Evolutionary conservation across 2,113 vertebrate genomes (phyloP).

Genomic region (Bubo blakistoni): DNA sequence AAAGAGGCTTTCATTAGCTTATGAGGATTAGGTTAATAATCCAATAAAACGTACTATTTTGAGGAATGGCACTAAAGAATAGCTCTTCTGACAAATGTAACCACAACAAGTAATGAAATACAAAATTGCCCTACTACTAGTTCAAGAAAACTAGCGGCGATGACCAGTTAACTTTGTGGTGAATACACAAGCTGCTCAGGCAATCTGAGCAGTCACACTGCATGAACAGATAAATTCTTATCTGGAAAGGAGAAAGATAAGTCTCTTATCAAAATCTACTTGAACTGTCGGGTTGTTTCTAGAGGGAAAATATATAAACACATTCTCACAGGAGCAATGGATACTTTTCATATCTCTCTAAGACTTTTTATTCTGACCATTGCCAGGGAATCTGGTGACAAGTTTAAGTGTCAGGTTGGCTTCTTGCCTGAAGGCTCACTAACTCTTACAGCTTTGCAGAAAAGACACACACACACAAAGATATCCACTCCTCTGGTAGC

Average conservation of each 20-base stretch:
- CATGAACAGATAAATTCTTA: not conserved
- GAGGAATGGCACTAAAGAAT: not conserved
- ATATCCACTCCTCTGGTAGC: not conserved
- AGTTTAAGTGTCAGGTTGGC: not conserved
- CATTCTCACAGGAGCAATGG: not conserved
- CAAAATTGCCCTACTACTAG: not conserved
- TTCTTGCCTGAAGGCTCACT: not conserved
- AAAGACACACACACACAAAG: not conserved
- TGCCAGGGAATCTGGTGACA: not conserved
- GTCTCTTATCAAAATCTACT: not conserved
- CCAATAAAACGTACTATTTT: slow-evolving; percentile 19
- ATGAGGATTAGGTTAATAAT: slow-evolving; percentile 56
- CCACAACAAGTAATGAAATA: not conserved
- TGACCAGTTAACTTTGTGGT: not conserved
- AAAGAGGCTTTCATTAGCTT: slow-evolving; percentile 59
- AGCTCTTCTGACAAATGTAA: not conserved
- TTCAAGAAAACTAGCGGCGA: not conserved
- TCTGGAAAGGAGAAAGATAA: not conserved
- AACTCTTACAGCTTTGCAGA: not conserved
- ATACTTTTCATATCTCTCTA: not conserved
- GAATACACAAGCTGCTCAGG: not conserved
- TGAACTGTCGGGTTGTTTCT: not conserved
- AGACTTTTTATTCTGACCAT: not conserved
- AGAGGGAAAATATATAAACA: not conserved
- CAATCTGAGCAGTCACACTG: not conserved